These are phyloP conservation scores for Typhlichthys eigenmanni DNA, from an alignment of 2,797 vertebrate species.

Conservation along the genomic window DNA sequence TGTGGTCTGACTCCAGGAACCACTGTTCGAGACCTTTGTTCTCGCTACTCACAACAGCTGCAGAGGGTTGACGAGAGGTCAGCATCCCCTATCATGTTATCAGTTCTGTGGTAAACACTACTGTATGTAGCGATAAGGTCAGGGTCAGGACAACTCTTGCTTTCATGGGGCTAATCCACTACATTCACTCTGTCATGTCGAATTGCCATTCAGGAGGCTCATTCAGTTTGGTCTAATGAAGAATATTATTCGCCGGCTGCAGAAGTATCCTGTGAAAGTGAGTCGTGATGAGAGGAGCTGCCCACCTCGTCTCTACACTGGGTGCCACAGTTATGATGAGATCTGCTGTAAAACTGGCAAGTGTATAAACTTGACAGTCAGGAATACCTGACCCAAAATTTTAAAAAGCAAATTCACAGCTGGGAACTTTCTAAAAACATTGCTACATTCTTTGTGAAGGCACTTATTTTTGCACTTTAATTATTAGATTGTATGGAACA, in stretches of 20 bases:
- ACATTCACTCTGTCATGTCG: neutral
- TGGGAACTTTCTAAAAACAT: neutral
- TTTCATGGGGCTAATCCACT: neutral
- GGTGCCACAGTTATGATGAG: conserved; percentile 97
- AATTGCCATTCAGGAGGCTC: conserved; percentile 78
- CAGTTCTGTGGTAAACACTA: conserved; percentile 22
- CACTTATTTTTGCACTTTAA: too few species aligned
- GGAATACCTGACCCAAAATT: neutral
- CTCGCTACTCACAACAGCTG: conserved; percentile 91
- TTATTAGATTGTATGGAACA: too few species aligned
- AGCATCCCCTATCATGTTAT: conserved; percentile 11
- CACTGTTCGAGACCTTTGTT: conserved; percentile 94
- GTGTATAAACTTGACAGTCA: conserved; percentile 21
- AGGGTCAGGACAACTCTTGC: conserved; percentile 11
- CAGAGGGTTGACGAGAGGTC: conserved; percentile 94
- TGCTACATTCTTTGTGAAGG: too few species aligned
- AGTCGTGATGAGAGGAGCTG: conserved; percentile 85
- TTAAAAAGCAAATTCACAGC: neutral
- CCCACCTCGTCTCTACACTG: conserved; percentile 90
- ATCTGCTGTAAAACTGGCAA: conserved; percentile 98
- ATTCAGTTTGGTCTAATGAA: conserved; percentile 98
- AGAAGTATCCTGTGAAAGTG: conserved; percentile 95
- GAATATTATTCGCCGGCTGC: conserved; percentile 90
- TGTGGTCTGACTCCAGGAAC: conserved; percentile 97
- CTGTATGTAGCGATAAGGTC: conserved; percentile 6